Percentiles rank a stretch among this genome's conserved stretches.
Evolutionary conservation across 2,888 invertebrate genomes (phyloP).

Genomic region (Ormyrus labotus): DNA sequence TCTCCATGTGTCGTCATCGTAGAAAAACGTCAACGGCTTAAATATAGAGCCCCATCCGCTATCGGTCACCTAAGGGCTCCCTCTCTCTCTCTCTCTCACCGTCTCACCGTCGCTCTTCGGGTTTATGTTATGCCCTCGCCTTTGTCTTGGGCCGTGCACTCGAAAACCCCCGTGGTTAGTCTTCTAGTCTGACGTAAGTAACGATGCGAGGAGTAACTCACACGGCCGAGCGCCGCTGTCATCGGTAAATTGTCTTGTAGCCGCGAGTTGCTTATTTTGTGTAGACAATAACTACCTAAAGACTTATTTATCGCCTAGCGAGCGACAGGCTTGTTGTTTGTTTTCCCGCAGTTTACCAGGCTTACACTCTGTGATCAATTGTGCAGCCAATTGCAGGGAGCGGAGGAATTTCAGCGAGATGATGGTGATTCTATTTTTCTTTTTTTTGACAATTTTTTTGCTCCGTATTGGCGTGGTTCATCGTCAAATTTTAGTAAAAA

Average conservation of each 20-base stretch:
- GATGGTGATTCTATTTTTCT: neutral
- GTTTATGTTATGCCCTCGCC: neutral
- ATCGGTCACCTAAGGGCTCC: neutral
- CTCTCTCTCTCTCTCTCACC: too few species aligned
- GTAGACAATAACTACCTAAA: conserved; percentile 32
- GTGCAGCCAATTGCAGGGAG: neutral
- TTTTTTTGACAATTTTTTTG: neutral
- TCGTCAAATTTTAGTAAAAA: too few species aligned
- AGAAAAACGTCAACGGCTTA: conserved; percentile 50
- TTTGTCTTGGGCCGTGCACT: conserved; percentile 15
- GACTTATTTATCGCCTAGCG: conserved; percentile 26
- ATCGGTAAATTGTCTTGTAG: conserved; percentile 26
- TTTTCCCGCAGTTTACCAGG: neutral
- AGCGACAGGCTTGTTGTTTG: conserved; percentile 22
- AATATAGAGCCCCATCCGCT: conserved; percentile 29
- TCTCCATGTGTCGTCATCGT: conserved; percentile 31
- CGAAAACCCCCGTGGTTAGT: neutral
- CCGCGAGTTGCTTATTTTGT: conserved; percentile 29
- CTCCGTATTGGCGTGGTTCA: neutral
- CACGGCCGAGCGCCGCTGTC: neutral
- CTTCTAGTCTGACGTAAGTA: conserved; percentile 37
- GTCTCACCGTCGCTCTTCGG: neutral
- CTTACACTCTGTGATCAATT: neutral
- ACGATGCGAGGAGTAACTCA: neutral
- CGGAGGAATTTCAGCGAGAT: too few species aligned